Evolutionary conservation across 2,113 vertebrate species (phyloP).

Genomic region (Isichthys henryi): DNA sequence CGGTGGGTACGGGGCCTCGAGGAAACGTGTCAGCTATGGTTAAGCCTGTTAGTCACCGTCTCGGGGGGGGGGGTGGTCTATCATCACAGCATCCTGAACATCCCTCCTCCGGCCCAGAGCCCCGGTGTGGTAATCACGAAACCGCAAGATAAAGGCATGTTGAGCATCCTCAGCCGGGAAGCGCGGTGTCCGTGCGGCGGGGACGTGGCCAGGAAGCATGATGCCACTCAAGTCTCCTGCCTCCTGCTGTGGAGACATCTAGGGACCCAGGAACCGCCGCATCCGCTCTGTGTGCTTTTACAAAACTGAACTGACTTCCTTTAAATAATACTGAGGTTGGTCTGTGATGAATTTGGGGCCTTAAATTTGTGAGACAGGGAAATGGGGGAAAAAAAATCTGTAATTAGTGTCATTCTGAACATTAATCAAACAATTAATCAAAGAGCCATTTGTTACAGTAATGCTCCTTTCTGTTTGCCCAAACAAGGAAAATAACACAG

Average conservation of each 20-base stretch:
- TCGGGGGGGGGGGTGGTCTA: constrained; percentile 38
- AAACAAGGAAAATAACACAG: background rate
- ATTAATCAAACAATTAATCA: background rate
- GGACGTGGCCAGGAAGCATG: constrained; percentile 15
- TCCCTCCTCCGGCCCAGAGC: constrained; percentile 27
- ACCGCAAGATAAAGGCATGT: background rate
- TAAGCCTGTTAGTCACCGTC: background rate
- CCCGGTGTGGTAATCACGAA: background rate
- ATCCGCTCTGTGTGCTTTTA: background rate
- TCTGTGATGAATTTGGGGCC: background rate
- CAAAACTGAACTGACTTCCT: background rate
- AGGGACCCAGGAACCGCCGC: background rate
- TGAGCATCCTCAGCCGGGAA: background rate
- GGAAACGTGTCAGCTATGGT: background rate
- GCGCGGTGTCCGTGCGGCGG: too few relatives aligned
- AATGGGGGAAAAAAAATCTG: background rate
- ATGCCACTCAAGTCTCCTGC: background rate
- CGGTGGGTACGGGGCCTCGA: background rate
- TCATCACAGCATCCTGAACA: constrained; percentile 62
- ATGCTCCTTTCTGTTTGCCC: background rate
- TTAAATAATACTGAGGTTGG: background rate
- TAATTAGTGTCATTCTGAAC: background rate
- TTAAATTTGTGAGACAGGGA: background rate
- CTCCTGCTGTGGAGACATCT: background rate
- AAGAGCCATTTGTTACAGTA: background rate